These are phyloP conservation scores for Pandion haliaetus DNA, from an alignment of 2,113 vertebrate species.

Conservation along the genomic window DNA sequence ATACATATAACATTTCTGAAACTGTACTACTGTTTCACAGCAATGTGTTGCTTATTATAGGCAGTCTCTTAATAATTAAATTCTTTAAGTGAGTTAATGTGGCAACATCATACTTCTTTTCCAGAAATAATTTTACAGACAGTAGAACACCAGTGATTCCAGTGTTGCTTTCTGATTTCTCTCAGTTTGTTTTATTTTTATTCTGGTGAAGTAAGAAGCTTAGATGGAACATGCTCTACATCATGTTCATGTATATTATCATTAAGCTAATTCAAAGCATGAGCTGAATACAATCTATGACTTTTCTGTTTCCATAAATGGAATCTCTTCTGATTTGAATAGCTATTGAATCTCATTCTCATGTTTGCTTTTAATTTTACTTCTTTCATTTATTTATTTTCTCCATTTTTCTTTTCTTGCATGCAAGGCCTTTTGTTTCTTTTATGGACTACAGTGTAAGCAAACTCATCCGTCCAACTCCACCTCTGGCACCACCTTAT, in stretches of 20 bases:
- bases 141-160: neutral
- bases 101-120: neutral
- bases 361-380: conserved; percentile 24
- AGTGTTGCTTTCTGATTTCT: neutral
- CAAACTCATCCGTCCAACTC: conserved; percentile 87
- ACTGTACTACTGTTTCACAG: neutral
- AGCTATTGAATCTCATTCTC: conserved; percentile 28
- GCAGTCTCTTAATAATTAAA: neutral
- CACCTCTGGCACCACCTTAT: conserved; percentile 89
- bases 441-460: conserved; percentile 88
- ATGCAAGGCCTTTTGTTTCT: conserved; percentile 96
- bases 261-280: neutral
- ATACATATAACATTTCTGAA: neutral
- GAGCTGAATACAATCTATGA: neutral
- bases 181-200: neutral
- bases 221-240: neutral
- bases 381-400: conserved; percentile 38
- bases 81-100: neutral
- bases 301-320: conserved; percentile 31
- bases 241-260: neutral
- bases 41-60: neutral
- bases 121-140: neutral
- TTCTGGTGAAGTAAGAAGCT: neutral
- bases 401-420: conserved; percentile 71
- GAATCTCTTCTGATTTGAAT: conserved; percentile 17